phyloP scores from a whole-genome alignment of 2,888 invertebrate genomes.

The Drosophila mayaguana region DNA sequence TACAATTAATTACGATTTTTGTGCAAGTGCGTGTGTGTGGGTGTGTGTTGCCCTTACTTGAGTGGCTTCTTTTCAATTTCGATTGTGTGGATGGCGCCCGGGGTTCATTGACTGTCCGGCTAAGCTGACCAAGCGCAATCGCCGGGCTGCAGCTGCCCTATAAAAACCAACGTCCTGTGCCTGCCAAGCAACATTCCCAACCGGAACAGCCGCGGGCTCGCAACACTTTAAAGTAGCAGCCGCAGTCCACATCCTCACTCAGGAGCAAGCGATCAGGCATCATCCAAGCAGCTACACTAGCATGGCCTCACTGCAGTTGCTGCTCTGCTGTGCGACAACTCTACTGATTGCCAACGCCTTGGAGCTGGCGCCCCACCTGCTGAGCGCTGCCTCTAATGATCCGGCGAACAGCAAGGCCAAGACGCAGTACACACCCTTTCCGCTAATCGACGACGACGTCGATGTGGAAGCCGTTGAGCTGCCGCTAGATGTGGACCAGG shows the following conservation, averaged over 20 bases:
- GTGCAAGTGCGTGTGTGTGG: conserved; percentile 22
- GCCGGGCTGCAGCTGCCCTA: conserved; percentile 33
- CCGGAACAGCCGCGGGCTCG: conserved; percentile 25
- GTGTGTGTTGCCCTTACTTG: conserved; percentile 38
- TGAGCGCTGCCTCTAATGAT: conserved; percentile 57
- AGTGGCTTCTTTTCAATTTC: conserved; percentile 77
- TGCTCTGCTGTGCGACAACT: conserved; percentile 62
- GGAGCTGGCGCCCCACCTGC: conserved; percentile 71
- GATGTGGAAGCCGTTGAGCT: conserved; percentile 68
- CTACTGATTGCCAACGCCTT: conserved; percentile 63
- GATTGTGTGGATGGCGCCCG: conserved; percentile 54
- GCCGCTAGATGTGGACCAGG: conserved; percentile 66
- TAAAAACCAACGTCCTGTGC: conserved; percentile 52
- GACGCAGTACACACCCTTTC: conserved; percentile 61
- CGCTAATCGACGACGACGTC: conserved; percentile 57
- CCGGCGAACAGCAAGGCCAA: conserved; percentile 62
- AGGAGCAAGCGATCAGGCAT: conserved; percentile 4
- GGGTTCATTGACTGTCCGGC: conserved; percentile 63
- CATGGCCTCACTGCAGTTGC: conserved; percentile 71
- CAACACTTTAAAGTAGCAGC: conserved; percentile 19
- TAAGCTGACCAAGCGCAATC: conserved; percentile 12
- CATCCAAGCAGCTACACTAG: conserved; percentile 41
- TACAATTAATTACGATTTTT: conserved; percentile 71
- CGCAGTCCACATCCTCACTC: not conserved
- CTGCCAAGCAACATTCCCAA: conserved; percentile 54